Conservation (phyloP, 2,888 invertebrate genomes). For the Pharmacophagus antenor region DNA sequence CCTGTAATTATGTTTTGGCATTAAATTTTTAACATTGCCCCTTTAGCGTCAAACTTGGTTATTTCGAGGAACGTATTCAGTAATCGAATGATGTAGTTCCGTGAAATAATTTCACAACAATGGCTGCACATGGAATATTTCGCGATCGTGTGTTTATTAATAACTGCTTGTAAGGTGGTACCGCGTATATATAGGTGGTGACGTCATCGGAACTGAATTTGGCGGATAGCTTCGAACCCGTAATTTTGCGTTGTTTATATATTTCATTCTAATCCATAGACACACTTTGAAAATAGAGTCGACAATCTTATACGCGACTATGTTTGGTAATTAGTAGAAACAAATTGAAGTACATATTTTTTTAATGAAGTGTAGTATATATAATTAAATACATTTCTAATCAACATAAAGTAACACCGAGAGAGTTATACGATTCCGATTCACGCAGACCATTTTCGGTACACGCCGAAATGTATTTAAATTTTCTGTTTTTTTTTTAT, state of each 20-base stretch:
- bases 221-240: slow-evolving; percentile 46
- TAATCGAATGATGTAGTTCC: slow-evolving; percentile 28
- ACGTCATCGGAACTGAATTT: slow-evolving; percentile 53
- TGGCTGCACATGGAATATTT: slow-evolving; percentile 37
- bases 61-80: slow-evolving; percentile 11
- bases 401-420: too few relatives aligned
- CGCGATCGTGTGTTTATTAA: slow-evolving; percentile 39
- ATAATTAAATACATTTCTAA: too few relatives aligned
- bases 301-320: slow-evolving; percentile 31
- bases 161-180: slow-evolving; percentile 38
- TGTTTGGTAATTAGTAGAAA: neutral
- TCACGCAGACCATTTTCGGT: too few relatives aligned
- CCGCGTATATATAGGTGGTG: slow-evolving; percentile 41
- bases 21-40: too few relatives aligned
- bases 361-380: too few relatives aligned
- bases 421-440: too few relatives aligned
- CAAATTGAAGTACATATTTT: too few relatives aligned
- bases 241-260: slow-evolving; percentile 45
- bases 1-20: too few relatives aligned
- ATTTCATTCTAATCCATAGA: slow-evolving; percentile 37
- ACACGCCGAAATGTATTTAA: too few relatives aligned
- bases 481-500: too few relatives aligned
- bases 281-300: slow-evolving; percentile 35
- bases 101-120: slow-evolving; percentile 35
- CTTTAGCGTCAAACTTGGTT: neutral